Evolutionary conservation across 2,888 invertebrate species (phyloP).

Genomic region (Cantharis nigra): DNA sequence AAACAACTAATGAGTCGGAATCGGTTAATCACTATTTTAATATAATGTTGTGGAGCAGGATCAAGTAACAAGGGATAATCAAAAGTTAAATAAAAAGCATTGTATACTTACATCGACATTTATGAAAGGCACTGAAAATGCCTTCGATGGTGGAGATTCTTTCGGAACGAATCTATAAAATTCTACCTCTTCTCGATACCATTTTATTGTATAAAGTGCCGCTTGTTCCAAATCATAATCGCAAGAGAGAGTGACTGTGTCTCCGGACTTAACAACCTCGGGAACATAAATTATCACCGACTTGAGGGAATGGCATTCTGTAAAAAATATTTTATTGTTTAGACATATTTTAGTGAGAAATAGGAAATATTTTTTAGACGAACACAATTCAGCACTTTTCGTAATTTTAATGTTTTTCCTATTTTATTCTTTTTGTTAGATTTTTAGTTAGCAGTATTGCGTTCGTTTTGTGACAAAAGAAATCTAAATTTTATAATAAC

Average conservation of each 20-base stretch:
- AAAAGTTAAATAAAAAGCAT: not conserved
- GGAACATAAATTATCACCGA: slow-evolving; percentile 54
- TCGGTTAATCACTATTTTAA: not conserved
- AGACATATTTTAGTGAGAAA: not conserved
- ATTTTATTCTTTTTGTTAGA: not conserved
- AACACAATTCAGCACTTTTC: not conserved
- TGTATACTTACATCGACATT: slow-evolving; percentile 58
- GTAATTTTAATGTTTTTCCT: not conserved
- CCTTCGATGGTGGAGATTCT: slow-evolving; percentile 59
- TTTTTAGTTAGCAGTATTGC: not conserved
- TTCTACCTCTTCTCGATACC: slow-evolving; percentile 61
- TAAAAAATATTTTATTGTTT: slow-evolving; percentile 27
- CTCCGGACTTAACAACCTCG: slow-evolving; percentile 56
- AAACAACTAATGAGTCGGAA: not conserved
- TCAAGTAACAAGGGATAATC: not conserved
- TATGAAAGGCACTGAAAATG: slow-evolving; percentile 56
- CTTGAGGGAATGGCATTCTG: slow-evolving; percentile 46
- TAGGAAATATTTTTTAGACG: not conserved
- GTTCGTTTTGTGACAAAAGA: too few relatives aligned
- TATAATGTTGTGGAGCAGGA: not conserved
- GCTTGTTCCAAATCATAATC: slow-evolving; percentile 60
- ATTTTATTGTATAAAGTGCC: slow-evolving; percentile 60
- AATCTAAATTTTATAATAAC: too few relatives aligned
- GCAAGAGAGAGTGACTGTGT: slow-evolving; percentile 57
- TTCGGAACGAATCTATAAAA: slow-evolving; percentile 62